phyloP scores from a whole-genome alignment of 2,797 vertebrate species.

The Basileuterus tristriatus region DNA sequence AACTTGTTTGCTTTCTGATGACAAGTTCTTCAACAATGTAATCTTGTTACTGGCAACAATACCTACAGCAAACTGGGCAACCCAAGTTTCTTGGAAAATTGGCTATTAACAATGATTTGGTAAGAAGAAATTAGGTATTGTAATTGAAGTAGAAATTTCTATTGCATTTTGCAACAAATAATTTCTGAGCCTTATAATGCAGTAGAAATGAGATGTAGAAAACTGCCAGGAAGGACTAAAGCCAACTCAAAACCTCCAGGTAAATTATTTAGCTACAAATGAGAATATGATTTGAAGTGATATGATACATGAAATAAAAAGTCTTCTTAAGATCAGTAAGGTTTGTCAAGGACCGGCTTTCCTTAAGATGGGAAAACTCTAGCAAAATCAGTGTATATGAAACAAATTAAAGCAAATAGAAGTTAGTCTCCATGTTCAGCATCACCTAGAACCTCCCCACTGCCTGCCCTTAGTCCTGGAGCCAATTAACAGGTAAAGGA shows the following conservation, averaged over 20 bases:
- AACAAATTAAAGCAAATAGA: background rate
- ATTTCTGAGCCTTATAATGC: background rate
- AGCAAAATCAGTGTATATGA: background rate
- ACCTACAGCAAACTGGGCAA: background rate
- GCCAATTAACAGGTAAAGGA: background rate
- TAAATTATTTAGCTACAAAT: background rate
- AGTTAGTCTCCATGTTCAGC: background rate
- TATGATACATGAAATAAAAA: background rate
- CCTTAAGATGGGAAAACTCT: background rate
- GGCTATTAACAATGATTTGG: background rate
- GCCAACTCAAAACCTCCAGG: background rate
- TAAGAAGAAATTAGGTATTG: background rate
- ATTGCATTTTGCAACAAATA: background rate
- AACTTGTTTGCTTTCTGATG: background rate
- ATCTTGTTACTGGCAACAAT: background rate
- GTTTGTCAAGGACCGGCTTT: background rate
- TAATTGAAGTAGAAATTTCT: background rate
- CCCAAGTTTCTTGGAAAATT: background rate
- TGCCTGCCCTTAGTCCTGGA: background rate
- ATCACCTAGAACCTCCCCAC: fast-evolving
- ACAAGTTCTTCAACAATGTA: background rate
- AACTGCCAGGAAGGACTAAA: background rate
- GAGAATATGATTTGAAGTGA: background rate
- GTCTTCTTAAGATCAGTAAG: background rate
- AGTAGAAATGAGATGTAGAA: background rate